Percentiles rank a stretch among this genome's conserved stretches.
phyloP scores from a whole-genome alignment of 1,140 invertebrate genomes.

The Dryas iulia region DNA sequence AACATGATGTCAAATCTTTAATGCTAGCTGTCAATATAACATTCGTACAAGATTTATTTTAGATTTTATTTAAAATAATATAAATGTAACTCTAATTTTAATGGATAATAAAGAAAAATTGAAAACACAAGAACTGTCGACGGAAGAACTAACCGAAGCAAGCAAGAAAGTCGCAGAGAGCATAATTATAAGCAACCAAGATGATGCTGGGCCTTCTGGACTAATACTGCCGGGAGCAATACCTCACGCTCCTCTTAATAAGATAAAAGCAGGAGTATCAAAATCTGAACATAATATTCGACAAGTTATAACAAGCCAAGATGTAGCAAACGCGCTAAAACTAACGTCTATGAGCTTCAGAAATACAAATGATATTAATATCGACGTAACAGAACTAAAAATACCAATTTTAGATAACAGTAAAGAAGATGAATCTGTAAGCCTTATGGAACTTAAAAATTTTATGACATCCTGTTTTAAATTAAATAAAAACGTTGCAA shows the following conservation, averaged over 20 bases:
- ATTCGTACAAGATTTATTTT: conserved; percentile 56
- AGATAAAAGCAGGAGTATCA: conserved; percentile 48
- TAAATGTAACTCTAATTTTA: conserved; percentile 44
- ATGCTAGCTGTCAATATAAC: conserved; percentile 43
- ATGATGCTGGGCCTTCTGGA: conserved; percentile 64
- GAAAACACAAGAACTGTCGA: conserved; percentile 30
- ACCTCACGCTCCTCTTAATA: conserved; percentile 28
- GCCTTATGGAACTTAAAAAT: conserved; percentile 57
- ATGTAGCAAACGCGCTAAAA: conserved; percentile 60
- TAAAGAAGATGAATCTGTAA: conserved; percentile 46
- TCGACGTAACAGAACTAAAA: conserved; percentile 54
- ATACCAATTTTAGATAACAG: conserved; percentile 52
- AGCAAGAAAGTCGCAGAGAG: conserved; percentile 35
- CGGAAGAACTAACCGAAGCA: conserved; percentile 36
- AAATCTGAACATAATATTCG: conserved; percentile 70
- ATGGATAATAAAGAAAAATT: conserved; percentile 53
- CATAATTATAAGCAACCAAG: conserved; percentile 26
- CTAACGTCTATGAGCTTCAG: conserved; percentile 54
- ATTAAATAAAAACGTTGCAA: conserved; percentile 43
- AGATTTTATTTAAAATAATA: conserved; percentile 46
- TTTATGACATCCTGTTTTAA: conserved; percentile 68
- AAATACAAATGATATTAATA: conserved; percentile 27
- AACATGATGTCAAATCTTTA: conserved; percentile 27
- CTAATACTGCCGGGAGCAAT: conserved; percentile 55
- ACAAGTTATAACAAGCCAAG: conserved; percentile 58